A percentile compares a stretch with the other conserved stretches of the same genome.
These are phyloP conservation scores for Triplophysa dalaica DNA, from an alignment of 2,113 vertebrate species.

Conservation along the genomic window DNA sequence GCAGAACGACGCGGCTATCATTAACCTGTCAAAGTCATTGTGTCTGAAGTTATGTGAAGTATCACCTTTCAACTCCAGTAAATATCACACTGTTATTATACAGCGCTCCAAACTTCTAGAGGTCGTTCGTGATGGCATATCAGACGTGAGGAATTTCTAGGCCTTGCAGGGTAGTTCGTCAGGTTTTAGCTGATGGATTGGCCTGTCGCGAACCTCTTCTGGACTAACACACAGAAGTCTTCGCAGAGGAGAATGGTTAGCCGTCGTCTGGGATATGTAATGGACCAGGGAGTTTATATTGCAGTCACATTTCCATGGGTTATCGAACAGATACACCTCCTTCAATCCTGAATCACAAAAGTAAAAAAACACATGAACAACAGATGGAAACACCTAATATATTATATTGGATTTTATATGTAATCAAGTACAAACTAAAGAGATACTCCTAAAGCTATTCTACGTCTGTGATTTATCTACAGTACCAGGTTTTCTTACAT, in stretches of 20 bases:
- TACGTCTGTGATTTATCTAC: too few species aligned
- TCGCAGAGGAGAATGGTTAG: constrained; percentile 55
- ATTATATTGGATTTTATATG: too few species aligned
- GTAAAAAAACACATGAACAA: neutral
- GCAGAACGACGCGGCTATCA: constrained; percentile 35
- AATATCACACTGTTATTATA: constrained; percentile 42
- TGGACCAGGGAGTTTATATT: constrained; percentile 64
- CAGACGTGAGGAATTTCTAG: constrained; percentile 40
- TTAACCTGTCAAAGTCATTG: constrained; percentile 59
- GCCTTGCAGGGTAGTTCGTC: constrained; percentile 58
- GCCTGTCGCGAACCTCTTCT: constrained; percentile 60
- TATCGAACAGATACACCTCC: constrained; percentile 72
- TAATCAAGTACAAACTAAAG: too few species aligned
- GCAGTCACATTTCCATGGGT: constrained; percentile 77
- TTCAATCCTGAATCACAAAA: constrained; percentile 63
- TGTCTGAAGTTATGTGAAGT: constrained; percentile 47
- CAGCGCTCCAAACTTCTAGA: constrained; percentile 25
- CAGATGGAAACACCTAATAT: too few species aligned
- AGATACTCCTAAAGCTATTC: too few species aligned
- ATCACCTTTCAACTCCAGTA: constrained; percentile 55
- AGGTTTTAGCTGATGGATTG: constrained; percentile 59
- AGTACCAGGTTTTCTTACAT: too few species aligned
- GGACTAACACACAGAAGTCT: constrained; percentile 65
- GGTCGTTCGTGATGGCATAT: constrained; percentile 24
- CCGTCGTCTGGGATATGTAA: constrained; percentile 65